Percentiles rank a stretch among this genome's conserved stretches.
phyloP scores from a whole-genome alignment of 2,113 vertebrate genomes.

The Pseudonaja textilis region DNA sequence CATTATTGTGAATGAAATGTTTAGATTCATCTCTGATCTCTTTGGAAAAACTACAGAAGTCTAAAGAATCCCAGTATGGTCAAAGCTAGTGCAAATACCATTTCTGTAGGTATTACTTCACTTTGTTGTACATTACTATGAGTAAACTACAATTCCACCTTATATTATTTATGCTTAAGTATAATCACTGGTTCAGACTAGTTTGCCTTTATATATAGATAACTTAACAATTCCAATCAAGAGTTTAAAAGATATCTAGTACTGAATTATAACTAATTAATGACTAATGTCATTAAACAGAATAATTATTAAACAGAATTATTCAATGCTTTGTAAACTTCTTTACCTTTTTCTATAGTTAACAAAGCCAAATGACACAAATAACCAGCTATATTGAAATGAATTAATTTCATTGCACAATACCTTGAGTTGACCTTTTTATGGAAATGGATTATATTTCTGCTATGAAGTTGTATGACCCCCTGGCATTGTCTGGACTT shows the following conservation, averaged over 20 bases:
- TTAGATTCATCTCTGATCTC: background rate
- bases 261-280: background rate
- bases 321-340: background rate
- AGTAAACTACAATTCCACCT: background rate
- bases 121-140: background rate
- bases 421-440: background rate
- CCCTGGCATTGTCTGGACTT: background rate
- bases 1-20: background rate
- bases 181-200: background rate
- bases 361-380: background rate
- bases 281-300: background rate
- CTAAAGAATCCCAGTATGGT: background rate
- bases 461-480: background rate
- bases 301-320: background rate
- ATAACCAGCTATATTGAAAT: background rate
- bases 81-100: background rate
- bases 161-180: background rate
- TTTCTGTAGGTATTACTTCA: background rate
- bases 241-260: background rate
- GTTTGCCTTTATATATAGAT: background rate
- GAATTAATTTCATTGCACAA: background rate
- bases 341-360: background rate
- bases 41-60: background rate
- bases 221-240: background rate
- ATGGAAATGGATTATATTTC: background rate